Evolutionary conservation across 2,113 vertebrate species (phyloP).

Genomic region (Pygoscelis adeliae): DNA sequence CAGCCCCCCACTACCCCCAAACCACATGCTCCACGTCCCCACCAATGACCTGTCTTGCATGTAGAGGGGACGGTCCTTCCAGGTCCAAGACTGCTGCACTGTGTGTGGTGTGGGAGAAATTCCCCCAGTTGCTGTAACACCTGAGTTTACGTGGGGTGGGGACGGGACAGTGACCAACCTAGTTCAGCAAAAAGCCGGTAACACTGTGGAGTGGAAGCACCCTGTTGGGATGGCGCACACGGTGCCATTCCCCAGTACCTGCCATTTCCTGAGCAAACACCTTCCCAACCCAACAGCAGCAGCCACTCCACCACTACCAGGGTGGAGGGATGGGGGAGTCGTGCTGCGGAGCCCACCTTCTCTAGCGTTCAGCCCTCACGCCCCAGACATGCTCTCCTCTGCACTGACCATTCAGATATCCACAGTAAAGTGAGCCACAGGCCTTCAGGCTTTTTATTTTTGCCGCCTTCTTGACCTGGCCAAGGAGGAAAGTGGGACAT

Average conservation of each 20-base stretch:
- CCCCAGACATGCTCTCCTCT: background rate
- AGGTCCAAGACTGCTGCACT: background rate
- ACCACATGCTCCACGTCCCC: background rate
- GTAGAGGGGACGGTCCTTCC: background rate
- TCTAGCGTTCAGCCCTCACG: background rate
- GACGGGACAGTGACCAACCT: fast-evolving
- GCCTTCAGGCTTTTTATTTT: background rate
- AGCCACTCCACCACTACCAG: background rate
- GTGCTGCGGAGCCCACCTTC: background rate
- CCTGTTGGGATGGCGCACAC: background rate
- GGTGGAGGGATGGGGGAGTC: fast-evolving
- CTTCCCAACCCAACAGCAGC: background rate
- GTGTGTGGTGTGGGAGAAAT: background rate
- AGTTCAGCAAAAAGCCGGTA: background rate
- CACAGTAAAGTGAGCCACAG: background rate
- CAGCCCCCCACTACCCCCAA: background rate
- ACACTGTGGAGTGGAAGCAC: background rate
- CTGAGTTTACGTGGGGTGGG: background rate
- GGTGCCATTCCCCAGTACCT: background rate
- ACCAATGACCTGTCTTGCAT: background rate
- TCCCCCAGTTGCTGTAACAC: background rate
- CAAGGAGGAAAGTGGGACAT: background rate
- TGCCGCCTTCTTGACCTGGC: background rate
- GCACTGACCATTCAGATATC: background rate
- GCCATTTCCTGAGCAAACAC: background rate